A percentile compares a stretch with the other conserved stretches of the same genome.
Conservation (phyloP, 2,797 vertebrate genomes). For the Telmatherina bonti region DNA sequence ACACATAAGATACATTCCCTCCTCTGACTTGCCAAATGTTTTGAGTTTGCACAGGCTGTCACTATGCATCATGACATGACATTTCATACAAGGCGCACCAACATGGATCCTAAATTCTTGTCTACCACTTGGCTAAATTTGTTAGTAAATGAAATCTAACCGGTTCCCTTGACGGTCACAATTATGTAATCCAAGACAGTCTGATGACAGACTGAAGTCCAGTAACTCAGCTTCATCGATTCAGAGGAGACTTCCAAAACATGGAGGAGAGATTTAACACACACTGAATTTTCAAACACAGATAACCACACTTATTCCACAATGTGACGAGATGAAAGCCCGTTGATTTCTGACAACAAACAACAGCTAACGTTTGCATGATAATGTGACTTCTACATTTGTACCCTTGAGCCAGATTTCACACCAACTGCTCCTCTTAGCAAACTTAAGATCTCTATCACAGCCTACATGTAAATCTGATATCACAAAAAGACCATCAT, state of each 20-base stretch:
- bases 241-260: conserved; percentile 12
- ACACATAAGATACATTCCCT: not conserved
- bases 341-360: no score
- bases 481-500: not conserved
- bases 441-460: not conserved
- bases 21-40: conserved; percentile 8
- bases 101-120: conserved; percentile 11
- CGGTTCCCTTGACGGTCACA: conserved; percentile 6
- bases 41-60: conserved; percentile 13
- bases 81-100: conserved; percentile 1
- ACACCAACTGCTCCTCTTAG: not conserved
- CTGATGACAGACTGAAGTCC: conserved; percentile 3
- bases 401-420: no score
- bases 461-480: not conserved
- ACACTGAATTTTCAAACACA: not conserved
- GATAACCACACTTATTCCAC: no score
- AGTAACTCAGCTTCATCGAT: conserved; percentile 3
- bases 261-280: not conserved
- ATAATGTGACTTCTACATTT: no score
- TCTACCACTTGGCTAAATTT: conserved; percentile 11
- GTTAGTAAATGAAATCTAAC: conserved; percentile 23
- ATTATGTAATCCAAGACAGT: conserved; percentile 42
- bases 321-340: no score
- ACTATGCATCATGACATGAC: conserved; percentile 16
- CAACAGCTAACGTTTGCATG: not conserved